Base-by-base conservation (phyloP, 2,797 vertebrate species). In the Thalassophryne amazonica region DNA sequence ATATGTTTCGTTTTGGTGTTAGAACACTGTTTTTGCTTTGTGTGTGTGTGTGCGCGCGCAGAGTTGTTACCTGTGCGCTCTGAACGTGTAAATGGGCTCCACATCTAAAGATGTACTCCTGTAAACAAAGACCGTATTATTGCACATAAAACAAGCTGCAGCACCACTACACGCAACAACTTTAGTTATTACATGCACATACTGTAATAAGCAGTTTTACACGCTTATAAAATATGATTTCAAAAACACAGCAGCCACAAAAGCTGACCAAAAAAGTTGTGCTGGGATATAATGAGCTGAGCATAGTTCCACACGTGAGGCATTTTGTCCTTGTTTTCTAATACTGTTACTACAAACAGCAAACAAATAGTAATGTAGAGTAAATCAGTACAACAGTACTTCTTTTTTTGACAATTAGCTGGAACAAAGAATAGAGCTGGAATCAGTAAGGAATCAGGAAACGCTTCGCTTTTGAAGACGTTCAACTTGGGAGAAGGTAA, bases 61-160 rank as follows among this genome's bases (percentile, higher is more conserved):
- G 5, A 6, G 6, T 49, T 50, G 73, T 85, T 88, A 98, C 97
- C 89, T 94, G 87, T 99, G 96, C 56, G 95, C 96, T 71, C 97
- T 94, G 88, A 99, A 99, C 1, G 97, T 99, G 84, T 99, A 99
- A 83, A 99, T 98, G 1, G 97, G 97, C 63, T 99, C 97, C 71
- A 99, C 95, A 38, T 99, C 97, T 69, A 99, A 90, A 60, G 97
- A 95, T 1, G 96, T 83, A 69, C 94, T 98, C 92, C 96, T 99
- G 90, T 49, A 72, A 10, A 63, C 36, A 83, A 76, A 57, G 2
- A 88, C 21, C 0, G 0, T 3, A 2, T 11, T 47, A 3, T 3
- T 3, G 50, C 1, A 14, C 1, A 28, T 0, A 47, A 38, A 37
- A 46, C 3, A 52, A 36, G 30, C 15, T 14, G 25, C 30, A 36